Evolutionary conservation across 2,888 invertebrate genomes (phyloP).

Genomic region (Aporophyla lueneburgensis): DNA sequence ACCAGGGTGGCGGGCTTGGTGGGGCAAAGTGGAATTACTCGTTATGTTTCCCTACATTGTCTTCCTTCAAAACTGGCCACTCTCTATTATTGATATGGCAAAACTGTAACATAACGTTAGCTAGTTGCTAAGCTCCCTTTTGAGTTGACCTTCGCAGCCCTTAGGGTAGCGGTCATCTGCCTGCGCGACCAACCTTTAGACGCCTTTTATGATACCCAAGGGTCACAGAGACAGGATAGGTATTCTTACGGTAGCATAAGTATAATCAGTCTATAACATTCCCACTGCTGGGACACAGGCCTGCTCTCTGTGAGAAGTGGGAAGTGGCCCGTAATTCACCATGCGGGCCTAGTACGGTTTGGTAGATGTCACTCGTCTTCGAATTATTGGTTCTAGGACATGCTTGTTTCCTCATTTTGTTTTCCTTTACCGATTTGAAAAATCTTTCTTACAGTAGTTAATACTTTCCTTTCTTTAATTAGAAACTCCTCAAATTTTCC

Average conservation of each 20-base stretch:
- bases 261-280: too few species aligned
- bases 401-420: too few species aligned
- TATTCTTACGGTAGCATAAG: constrained; percentile 12
- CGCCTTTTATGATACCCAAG: constrained; percentile 43
- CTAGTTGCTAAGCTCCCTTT: constrained; percentile 36
- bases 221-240: constrained; percentile 17
- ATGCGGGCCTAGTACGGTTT: too few species aligned
- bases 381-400: too few species aligned
- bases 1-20: too few species aligned
- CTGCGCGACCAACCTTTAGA: constrained; percentile 50
- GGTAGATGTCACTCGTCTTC: too few species aligned
- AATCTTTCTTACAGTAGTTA: too few species aligned
- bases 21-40: too few species aligned
- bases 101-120: constrained; percentile 32
- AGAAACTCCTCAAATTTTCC: not conserved
- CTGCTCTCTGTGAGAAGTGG: too few species aligned
- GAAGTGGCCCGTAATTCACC: too few species aligned
- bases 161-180: constrained; percentile 56
- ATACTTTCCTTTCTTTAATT: constrained; percentile 13
- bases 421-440: too few species aligned
- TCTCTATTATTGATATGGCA: constrained; percentile 7
- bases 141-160: constrained; percentile 49
- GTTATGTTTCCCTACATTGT: not conserved
- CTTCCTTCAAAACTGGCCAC: not conserved
- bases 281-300: too few species aligned